Base-by-base conservation (phyloP, 2,888 invertebrate genomes). In the Brachynemurus nebulosus region DNA sequence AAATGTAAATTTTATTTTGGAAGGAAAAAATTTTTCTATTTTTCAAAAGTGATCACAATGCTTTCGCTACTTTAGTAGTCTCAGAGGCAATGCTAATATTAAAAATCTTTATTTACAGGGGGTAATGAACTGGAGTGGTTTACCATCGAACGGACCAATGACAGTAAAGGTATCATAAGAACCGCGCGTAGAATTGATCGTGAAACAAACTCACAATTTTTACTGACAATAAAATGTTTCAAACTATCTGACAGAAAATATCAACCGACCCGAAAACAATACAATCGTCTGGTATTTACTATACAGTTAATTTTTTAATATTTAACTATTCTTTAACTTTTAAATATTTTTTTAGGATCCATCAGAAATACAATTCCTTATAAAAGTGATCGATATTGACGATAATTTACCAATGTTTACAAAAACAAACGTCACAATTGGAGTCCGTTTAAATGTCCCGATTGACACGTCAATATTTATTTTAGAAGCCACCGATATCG, bases 371-470 rank as follows among this genome's bases (percentile, higher is more conserved):
- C 77, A 79, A 57, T 65, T 84, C 0, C 56, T 73, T 0, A 66
- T 86, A 2, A 74, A 70, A 55, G 64, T 86, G 0, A 49, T 72
- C 2, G 86, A 86, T 51, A 69, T 83, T 14, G 85, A 86, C 53
- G 86, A 86, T 52, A 84, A 86, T 57, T 59, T 76, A 25, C 85
- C 85, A 0, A 64, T 70, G 50, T 86, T 86, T 48, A 67, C 68
- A 18, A 67, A 72, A 3, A 73, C 76, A 48, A 70, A 72, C 35
- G 62, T 77, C 47, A 80, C 82, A 0, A 64, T 84, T 5, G 84
- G 85, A 2, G 82, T 86, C 0, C 69, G 83, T 34, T 66, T 83
- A 1, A 84, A 82, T 57, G 79, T 83, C 0, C 80, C 82, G 1
- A 70, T 82, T 19, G 82, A 84, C 48, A 81, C 82, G 0, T 68